Percentiles rank a stretch among this genome's conserved stretches.
Conservation (phyloP, 2,113 vertebrate genomes). For the Xiphophorus couchianus region DNA sequence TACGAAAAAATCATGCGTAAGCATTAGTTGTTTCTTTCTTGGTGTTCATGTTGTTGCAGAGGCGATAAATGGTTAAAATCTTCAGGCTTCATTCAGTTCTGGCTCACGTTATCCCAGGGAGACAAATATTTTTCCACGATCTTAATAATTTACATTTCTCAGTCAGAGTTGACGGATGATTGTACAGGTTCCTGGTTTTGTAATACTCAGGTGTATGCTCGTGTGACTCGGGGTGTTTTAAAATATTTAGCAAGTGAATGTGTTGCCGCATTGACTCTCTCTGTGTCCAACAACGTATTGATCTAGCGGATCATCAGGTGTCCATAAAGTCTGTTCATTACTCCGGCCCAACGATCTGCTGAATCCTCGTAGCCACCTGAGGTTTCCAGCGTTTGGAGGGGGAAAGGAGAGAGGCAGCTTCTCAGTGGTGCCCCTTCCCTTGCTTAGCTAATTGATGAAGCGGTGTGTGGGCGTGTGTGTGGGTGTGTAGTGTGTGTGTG, state of each 20-base stretch:
- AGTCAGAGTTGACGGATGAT: slow-evolving; percentile 29
- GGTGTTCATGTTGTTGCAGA: background rate
- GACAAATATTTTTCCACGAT: slow-evolving; percentile 3
- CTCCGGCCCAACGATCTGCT: slow-evolving; percentile 42
- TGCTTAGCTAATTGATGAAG: slow-evolving; percentile 23
- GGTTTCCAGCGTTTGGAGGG: slow-evolving; percentile 16
- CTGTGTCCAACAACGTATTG: slow-evolving; percentile 20
- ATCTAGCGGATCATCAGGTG: slow-evolving; percentile 30
- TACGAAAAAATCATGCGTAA: too few relatives aligned
- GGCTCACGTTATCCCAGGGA: background rate
- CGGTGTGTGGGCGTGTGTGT: background rate
- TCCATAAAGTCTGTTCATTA: slow-evolving; percentile 41
- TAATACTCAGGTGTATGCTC: background rate
- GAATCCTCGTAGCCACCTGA: slow-evolving; percentile 23
- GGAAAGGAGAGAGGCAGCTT: slow-evolving; percentile 13
- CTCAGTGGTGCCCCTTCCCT: background rate
- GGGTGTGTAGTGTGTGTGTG: background rate
- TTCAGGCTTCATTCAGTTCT: background rate
- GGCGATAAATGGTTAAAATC: background rate
- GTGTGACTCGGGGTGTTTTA: background rate
- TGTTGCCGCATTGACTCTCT: slow-evolving; percentile 6
- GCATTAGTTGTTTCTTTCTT: background rate
- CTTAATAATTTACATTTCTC: slow-evolving; percentile 25
- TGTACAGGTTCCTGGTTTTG: slow-evolving; percentile 3
- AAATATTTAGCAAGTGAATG: slow-evolving; percentile 22